phyloP scores from a whole-genome alignment of 1,140 invertebrate genomes.

The Diabrotica virgifera region DNA sequence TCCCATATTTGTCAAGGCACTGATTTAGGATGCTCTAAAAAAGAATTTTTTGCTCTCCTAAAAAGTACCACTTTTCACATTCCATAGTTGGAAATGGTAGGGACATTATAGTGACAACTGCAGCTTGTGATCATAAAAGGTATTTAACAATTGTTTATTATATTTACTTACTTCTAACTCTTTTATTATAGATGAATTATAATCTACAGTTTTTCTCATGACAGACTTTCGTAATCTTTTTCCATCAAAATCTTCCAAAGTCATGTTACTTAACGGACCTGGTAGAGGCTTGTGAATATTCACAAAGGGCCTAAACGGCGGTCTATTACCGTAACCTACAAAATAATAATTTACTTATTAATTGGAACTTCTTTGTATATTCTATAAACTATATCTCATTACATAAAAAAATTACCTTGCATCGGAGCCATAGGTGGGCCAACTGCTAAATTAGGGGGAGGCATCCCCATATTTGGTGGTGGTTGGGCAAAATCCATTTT shows the following conservation, averaged over 20 bases:
- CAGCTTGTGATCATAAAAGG: too few relatives aligned
- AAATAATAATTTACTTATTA: constrained; percentile 3
- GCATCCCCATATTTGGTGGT: constrained; percentile 39
- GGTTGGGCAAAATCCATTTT: constrained; percentile 45
- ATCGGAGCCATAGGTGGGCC: constrained; percentile 16
- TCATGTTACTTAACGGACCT: constrained; percentile 59
- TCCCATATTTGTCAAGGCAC: too few relatives aligned
- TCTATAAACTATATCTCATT: not conserved
- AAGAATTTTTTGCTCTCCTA: too few relatives aligned
- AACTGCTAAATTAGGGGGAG: constrained; percentile 31
- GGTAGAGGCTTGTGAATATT: constrained; percentile 55
- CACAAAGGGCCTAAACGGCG: constrained; percentile 54
- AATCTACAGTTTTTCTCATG: constrained; percentile 97
- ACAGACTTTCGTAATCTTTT: constrained; percentile 94
- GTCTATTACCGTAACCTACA: constrained; percentile 37
- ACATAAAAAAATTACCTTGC: constrained; percentile 19
- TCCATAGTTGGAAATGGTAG: too few relatives aligned
- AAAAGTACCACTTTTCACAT: too few relatives aligned
- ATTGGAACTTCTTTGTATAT: too few relatives aligned
- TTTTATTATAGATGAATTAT: constrained; percentile 94
- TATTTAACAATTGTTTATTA: constrained; percentile 2
- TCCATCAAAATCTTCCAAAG: constrained; percentile 88
- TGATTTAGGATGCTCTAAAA: too few relatives aligned
- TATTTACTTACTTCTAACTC: constrained; percentile 67
- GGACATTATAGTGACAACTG: too few relatives aligned